A percentile compares a stretch with the other conserved stretches of the same genome.
Evolutionary conservation across 92 coral and sea anemone genomes (phyloP).

Genomic region (Bergia puertoricense): DNA sequence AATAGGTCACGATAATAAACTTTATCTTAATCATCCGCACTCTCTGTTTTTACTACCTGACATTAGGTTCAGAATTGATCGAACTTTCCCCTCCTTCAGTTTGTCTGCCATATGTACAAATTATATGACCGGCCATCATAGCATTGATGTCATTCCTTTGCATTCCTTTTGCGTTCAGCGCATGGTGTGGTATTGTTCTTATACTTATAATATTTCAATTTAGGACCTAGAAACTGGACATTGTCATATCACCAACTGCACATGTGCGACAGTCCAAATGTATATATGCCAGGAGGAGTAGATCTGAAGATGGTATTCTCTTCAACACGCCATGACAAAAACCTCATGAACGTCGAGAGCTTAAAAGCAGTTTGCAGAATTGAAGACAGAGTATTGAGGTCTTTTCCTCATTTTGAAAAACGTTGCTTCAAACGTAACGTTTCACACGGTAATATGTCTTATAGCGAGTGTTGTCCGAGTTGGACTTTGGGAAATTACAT

Average conservation of each 20-base stretch:
- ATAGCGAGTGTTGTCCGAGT: conserved; percentile 81
- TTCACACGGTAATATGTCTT: conserved; percentile 40
- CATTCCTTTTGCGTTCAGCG: too few species aligned
- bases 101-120: too few species aligned
- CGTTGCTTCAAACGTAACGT: conserved; percentile 70
- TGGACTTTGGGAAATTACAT: conserved; percentile 95
- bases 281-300: conserved; percentile 71
- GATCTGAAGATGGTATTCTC: conserved; percentile 77
- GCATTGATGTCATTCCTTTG: too few species aligned
- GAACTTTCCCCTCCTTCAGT: too few species aligned
- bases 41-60: too few species aligned
- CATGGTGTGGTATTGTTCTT: background rate
- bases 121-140: too few species aligned
- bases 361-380: conserved; percentile 87
- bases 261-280: conserved; percentile 88
- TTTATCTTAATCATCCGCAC: too few species aligned
- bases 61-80: too few species aligned
- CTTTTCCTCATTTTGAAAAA: conserved; percentile 55
- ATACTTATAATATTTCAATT: background rate
- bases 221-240: conserved; percentile 29
- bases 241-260: conserved; percentile 28
- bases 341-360: conserved; percentile 72
- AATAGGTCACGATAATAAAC: too few species aligned
- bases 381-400: conserved; percentile 76
- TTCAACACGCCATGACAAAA: conserved; percentile 46